Evolutionary conservation across 2,888 invertebrate genomes (phyloP), one percentile per base, ranked within the genome.

Genomic region (Branchipolynoe longqiensis): DNA sequence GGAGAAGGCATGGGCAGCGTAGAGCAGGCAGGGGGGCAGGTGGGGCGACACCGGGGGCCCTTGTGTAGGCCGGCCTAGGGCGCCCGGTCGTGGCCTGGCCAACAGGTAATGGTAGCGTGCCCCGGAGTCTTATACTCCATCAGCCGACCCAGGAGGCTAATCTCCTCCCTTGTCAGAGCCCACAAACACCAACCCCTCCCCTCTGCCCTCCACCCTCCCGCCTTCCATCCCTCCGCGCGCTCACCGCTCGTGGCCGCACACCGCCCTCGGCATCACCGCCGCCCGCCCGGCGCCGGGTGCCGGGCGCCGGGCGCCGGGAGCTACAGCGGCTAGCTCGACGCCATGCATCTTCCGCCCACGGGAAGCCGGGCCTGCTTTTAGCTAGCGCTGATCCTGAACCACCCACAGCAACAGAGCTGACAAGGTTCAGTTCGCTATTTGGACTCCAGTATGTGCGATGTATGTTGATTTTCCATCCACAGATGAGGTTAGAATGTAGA

Each of bases 81-180:
- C n/a, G n/a, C 1, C 28, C 25, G 62, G 28, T 25, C 25, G 62
- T 14, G 62, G 31, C 62, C 62, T 36, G 22, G 78, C 25, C 6
- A 25, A 25, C 41, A 78, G 48, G 78, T 78, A 78, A 78, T 78
- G 78, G 78, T 48, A 28, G 78, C 54, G 41, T 78, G 78, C 48
- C 78, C 48, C 48, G 28, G 48, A 41, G 54, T 54, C 78, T 78
- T 54, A 78, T 54, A 78, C 78, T 78, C 41, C 78, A 33, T 78
- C 78, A 78, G 48, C 31, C 48, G 8, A 28, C 54, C 78, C 78
- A n/a, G 78, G 78, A 78, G 78, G 78, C 78, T 78, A 78, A 78
- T 78, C 78, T 33, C 78, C 78, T 8, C 1, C 78, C 78, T 54
- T 78, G 78, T 78, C 78, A 78, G 31, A 41, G 48, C 48, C 78